These are phyloP conservation scores for Ephydatia muelleri DNA, from an alignment of 37 sponge, comb jelly and placozoan genomes.

Conservation along the genomic window DNA sequence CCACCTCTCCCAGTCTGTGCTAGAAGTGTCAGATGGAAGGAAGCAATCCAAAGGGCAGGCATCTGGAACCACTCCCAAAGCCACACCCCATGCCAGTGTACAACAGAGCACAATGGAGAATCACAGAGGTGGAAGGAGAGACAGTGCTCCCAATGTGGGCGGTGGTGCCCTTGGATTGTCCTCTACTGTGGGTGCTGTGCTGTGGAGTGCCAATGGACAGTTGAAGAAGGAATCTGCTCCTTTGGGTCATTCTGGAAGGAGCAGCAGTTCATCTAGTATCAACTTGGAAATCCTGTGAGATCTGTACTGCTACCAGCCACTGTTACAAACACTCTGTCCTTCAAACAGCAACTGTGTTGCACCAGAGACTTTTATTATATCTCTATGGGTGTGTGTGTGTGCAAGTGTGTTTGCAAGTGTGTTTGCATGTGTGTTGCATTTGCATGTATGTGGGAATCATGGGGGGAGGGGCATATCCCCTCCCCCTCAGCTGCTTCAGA, in stretches of 20 bases:
- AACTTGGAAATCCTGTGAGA: slow-evolving; percentile 16
- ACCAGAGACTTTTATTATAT: background rate
- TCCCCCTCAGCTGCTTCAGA: background rate
- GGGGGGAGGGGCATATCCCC: background rate
- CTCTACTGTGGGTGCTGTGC: background rate
- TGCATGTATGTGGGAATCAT: background rate
- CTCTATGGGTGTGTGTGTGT: background rate
- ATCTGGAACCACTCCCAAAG: background rate
- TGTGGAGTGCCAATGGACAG: background rate
- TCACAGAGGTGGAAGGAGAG: slow-evolving; percentile 6
- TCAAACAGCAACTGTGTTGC: background rate
- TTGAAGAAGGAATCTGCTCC: background rate
- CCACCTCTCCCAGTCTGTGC: slow-evolving; percentile 44
- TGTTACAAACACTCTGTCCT: background rate
- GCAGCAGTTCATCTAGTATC: slow-evolving; percentile 34
- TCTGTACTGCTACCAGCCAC: background rate
- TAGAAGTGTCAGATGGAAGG: slow-evolving; percentile 13
- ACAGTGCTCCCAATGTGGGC: slow-evolving; percentile 24
- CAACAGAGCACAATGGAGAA: background rate
- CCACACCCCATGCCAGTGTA: background rate
- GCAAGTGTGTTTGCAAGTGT: slow-evolving; percentile 8
- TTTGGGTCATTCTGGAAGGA: slow-evolving; percentile 12
- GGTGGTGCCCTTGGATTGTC: background rate
- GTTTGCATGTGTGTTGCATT: background rate
- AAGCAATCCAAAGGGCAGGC: background rate